phyloP scores from a whole-genome alignment of 1,140 invertebrate species.

The Elymnias hypermnestra region DNA sequence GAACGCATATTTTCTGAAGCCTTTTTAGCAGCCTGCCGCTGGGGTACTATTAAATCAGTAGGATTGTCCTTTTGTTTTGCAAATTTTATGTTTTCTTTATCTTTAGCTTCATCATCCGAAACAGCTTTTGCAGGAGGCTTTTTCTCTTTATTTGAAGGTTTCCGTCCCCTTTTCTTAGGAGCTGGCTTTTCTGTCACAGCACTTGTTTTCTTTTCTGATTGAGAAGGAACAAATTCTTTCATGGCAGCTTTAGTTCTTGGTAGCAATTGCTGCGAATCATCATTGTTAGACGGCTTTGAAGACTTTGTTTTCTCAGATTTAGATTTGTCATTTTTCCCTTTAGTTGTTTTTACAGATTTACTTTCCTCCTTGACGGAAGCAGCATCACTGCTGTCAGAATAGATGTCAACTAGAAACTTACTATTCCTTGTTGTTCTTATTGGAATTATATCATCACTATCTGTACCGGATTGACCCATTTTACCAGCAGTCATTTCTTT shows the following conservation, averaged over 20 bases:
- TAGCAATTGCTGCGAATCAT: conserved; percentile 81
- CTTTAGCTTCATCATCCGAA: conserved; percentile 65
- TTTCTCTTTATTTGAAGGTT: conserved; percentile 60
- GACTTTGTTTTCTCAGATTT: conserved; percentile 69
- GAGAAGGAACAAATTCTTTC: conserved; percentile 82
- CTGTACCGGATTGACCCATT: conserved; percentile 78
- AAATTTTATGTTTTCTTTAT: conserved; percentile 78
- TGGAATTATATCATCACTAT: conserved; percentile 86
- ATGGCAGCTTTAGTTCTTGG: conserved; percentile 88
- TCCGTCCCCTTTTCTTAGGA: conserved; percentile 64
- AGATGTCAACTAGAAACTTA: conserved; percentile 80
- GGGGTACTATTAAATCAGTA: conserved; percentile 91
- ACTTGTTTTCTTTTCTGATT: conserved; percentile 58
- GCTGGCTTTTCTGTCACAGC: conserved; percentile 56
- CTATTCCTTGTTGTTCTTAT: conserved; percentile 69
- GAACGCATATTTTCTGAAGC: conserved; percentile 90
- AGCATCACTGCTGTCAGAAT: conserved; percentile 84
- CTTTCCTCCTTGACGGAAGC: conserved; percentile 48
- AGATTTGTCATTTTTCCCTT: conserved; percentile 65
- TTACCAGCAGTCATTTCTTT: conserved; percentile 79
- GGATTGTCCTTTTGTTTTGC: conserved; percentile 80
- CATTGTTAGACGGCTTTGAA: conserved; percentile 76
- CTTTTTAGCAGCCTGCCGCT: conserved; percentile 92
- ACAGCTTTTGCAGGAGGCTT: conserved; percentile 52
- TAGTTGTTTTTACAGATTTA: conserved; percentile 51